These are phyloP conservation scores for Phataginus tetradactyla DNA, from an alignment of 2,797 vertebrate genomes.

Conservation along the genomic window DNA sequence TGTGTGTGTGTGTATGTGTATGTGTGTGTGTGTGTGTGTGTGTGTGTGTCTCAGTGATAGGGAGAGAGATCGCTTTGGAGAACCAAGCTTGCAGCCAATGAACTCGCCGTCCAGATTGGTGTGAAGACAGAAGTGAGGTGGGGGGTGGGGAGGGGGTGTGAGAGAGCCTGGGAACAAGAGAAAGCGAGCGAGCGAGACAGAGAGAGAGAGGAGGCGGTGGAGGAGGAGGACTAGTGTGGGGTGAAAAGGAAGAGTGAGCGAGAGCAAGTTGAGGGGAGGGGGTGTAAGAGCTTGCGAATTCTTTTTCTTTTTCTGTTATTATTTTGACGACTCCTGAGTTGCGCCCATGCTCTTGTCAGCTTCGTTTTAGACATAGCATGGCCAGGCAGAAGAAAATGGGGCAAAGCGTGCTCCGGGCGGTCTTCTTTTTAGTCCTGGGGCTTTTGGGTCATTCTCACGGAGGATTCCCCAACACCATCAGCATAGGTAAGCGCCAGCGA, in stretches of 20 bases:
- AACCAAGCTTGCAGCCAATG: slow-evolving; percentile 90
- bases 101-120: slow-evolving; percentile 91
- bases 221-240: slow-evolving; percentile 76
- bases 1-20: not conserved
- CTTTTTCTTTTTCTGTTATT: slow-evolving; percentile 79
- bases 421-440: slow-evolving; percentile 92
- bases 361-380: slow-evolving; percentile 91
- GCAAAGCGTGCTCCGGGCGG: slow-evolving; percentile 88
- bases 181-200: slow-evolving; percentile 48
- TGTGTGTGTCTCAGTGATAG: slow-evolving; percentile 60
- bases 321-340: slow-evolving; percentile 85
- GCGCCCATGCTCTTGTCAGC: slow-evolving; percentile 91
- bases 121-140: slow-evolving; percentile 87
- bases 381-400: slow-evolving; percentile 93
- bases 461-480: slow-evolving; percentile 98
- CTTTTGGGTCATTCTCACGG: slow-evolving; percentile 92
- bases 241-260: slow-evolving; percentile 68
- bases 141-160: slow-evolving; percentile 77
- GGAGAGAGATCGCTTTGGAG: slow-evolving; percentile 87
- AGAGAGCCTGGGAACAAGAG: slow-evolving; percentile 65
- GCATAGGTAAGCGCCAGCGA: slow-evolving; percentile 93
- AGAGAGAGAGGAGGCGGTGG: slow-evolving; percentile 50
- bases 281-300: slow-evolving; percentile 75
- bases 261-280: slow-evolving; percentile 76
- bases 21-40: no score